Conservation (phyloP, 2,888 invertebrate species). For the Bedellia somnulentella region DNA sequence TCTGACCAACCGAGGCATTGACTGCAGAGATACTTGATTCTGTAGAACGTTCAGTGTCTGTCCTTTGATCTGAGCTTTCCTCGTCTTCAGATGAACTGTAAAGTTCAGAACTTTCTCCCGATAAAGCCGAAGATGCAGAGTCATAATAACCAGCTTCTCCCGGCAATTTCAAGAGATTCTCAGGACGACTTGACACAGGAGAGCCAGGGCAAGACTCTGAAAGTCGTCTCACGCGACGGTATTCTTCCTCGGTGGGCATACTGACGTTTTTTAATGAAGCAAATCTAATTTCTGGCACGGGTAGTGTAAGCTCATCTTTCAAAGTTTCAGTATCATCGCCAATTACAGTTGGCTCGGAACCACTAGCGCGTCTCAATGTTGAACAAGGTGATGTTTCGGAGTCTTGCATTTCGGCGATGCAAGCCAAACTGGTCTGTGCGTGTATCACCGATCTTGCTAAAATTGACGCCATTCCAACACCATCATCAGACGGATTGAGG, state of each 20-base stretch:
- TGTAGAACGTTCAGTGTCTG: conserved; percentile 36
- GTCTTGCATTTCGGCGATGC: conserved; percentile 59
- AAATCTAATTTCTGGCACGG: conserved; percentile 33
- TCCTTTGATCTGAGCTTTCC: conserved; percentile 47
- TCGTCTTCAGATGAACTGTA: conserved; percentile 47
- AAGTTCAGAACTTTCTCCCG: conserved; percentile 45
- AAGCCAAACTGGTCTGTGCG: conserved; percentile 59
- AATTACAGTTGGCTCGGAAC: conserved; percentile 36
- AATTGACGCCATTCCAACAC: conserved; percentile 66
- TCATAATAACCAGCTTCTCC: conserved; percentile 34
- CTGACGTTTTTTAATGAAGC: conserved; percentile 38
- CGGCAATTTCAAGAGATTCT: conserved; percentile 37
- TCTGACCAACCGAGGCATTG: conserved; percentile 53
- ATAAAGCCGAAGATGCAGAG: conserved; percentile 42
- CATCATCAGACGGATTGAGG: conserved; percentile 37
- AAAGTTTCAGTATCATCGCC: conserved; percentile 18
- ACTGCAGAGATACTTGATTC: conserved; percentile 64
- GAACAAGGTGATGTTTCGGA: conserved; percentile 42
- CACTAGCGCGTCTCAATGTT: conserved; percentile 36
- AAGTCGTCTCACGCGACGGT: conserved; percentile 22
- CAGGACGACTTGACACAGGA: conserved; percentile 31
- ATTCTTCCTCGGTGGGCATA: conserved; percentile 15
- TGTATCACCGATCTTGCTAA: conserved; percentile 67
- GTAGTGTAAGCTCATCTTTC: background rate
- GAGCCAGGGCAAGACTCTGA: conserved; percentile 50